Evolutionary conservation across 2,888 invertebrate genomes (phyloP).

Genomic region (Asteroscopus sphinx): DNA sequence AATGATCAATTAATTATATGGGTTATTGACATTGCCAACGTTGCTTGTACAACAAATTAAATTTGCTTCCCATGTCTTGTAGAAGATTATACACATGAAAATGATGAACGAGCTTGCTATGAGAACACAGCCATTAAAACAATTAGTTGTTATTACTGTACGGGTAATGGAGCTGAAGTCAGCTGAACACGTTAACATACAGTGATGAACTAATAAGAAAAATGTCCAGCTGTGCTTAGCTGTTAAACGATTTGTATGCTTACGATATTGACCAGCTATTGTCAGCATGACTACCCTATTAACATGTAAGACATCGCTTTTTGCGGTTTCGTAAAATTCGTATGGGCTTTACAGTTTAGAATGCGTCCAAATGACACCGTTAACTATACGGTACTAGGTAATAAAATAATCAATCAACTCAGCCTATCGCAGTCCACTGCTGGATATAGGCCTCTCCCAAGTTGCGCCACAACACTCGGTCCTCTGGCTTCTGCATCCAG

Average conservation of each 20-base stretch:
- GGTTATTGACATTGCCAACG: background rate
- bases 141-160: constrained; percentile 46
- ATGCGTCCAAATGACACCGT: background rate
- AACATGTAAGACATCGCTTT: constrained; percentile 10
- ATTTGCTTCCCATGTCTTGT: constrained; percentile 16
- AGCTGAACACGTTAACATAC: constrained; percentile 29
- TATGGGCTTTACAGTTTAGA: background rate
- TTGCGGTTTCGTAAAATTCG: constrained; percentile 6
- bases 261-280: constrained; percentile 18
- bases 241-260: constrained; percentile 8
- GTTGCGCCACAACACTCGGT: too few relatives aligned
- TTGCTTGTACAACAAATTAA: background rate
- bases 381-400: background rate
- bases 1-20: background rate
- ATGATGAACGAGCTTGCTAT: constrained; percentile 14
- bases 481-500: too few relatives aligned
- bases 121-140: constrained; percentile 39
- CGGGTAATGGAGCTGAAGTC: constrained; percentile 30
- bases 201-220: constrained; percentile 36
- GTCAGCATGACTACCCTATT: constrained; percentile 35
- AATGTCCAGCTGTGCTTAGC: constrained; percentile 13
- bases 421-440: too few relatives aligned
- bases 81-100: constrained; percentile 28
- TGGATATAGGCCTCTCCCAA: too few relatives aligned
- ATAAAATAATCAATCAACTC: too few relatives aligned